Evolutionary conservation across 2,888 invertebrate genomes (phyloP).

Genomic region (Ypsolopha scabrella): DNA sequence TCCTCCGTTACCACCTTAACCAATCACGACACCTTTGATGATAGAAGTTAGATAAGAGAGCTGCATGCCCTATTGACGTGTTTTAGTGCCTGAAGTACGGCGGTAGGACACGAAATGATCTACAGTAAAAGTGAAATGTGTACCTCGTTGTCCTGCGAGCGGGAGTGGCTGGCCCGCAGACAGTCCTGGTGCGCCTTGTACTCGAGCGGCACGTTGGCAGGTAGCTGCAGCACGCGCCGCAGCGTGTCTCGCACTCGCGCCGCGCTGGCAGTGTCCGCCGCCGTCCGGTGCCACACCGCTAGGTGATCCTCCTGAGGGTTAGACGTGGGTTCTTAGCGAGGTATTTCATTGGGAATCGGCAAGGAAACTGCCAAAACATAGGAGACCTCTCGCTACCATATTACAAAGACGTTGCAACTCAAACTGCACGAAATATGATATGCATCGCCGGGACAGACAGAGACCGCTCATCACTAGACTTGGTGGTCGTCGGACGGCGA

Average conservation of each 20-base stretch:
- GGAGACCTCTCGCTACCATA: background rate
- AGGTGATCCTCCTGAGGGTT: conserved; percentile 88
- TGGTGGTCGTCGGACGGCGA: no score
- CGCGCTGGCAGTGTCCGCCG: conserved; percentile 89
- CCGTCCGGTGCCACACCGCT: conserved; percentile 97
- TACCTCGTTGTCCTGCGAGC: conserved; percentile 12
- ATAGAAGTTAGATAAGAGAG: no score
- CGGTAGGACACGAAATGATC: no score
- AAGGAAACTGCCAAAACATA: background rate
- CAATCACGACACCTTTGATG: no score
- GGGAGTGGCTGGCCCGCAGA: conserved; percentile 35
- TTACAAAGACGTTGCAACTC: no score
- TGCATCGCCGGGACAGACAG: background rate
- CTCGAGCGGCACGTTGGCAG: conserved; percentile 92
- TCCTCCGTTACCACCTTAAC: no score
- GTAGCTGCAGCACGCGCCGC: conserved; percentile 94
- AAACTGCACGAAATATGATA: background rate
- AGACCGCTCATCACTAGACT: no score
- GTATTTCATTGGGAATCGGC: background rate
- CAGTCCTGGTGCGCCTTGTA: conserved; percentile 77
- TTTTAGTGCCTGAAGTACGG: no score
- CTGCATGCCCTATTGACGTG: no score
- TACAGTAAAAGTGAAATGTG: no score
- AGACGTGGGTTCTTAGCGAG: background rate
- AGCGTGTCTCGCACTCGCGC: conserved; percentile 94